Conservation (phyloP, 2,113 vertebrate species). For the Tinamus guttatus region DNA sequence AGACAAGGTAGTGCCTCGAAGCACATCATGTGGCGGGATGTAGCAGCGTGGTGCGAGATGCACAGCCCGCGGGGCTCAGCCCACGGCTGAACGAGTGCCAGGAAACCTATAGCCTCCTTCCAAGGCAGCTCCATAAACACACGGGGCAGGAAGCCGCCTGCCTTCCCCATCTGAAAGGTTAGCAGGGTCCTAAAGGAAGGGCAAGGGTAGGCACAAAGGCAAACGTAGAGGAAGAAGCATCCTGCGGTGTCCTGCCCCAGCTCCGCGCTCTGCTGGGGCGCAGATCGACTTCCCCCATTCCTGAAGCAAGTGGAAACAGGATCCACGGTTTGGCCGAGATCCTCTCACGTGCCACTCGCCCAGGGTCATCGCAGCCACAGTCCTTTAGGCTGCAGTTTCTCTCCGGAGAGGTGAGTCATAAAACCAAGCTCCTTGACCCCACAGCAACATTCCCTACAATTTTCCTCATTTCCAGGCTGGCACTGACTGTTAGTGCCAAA, state of each 20-base stretch:
- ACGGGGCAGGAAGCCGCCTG: conserved; percentile 62
- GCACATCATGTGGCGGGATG: background rate
- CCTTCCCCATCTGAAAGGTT: conserved; percentile 66
- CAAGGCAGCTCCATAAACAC: conserved; percentile 53
- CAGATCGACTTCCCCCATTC: conserved; percentile 69
- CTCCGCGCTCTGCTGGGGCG: background rate
- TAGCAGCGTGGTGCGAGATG: background rate
- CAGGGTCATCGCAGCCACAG: background rate
- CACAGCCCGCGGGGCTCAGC: too few relatives aligned
- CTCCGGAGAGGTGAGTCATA: conserved; percentile 47
- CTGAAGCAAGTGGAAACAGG: conserved; percentile 63
- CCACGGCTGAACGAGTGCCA: background rate
- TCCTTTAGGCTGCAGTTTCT: background rate
- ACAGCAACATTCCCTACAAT: background rate
- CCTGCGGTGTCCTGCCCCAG: conserved; percentile 56
- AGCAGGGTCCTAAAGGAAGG: conserved; percentile 68
- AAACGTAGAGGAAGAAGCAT: conserved; percentile 72
- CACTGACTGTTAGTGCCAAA: conserved; percentile 10
- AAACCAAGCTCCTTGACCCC: conserved; percentile 48
- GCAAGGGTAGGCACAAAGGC: conserved; percentile 56
- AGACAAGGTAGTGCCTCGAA: background rate
- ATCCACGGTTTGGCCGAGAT: conserved; percentile 51
- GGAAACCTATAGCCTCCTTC: conserved; percentile 50
- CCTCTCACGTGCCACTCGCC: background rate
- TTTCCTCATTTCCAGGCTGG: conserved; percentile 54